These are phyloP conservation scores for Zalophus californianus DNA, from an alignment of 2,797 vertebrate genomes.

Conservation along the genomic window DNA sequence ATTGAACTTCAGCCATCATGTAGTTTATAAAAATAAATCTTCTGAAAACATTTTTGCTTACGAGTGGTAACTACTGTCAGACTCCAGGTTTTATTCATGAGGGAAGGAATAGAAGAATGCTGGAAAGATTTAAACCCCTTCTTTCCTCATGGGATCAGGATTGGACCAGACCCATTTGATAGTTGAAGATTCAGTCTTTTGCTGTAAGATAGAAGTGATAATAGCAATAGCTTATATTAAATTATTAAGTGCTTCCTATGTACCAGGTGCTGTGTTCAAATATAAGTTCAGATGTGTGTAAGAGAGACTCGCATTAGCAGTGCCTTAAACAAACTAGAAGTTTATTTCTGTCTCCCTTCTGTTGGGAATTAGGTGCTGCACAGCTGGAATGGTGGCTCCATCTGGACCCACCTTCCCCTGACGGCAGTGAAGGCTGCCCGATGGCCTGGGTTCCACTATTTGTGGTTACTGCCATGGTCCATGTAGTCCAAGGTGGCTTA, in stretches of 20 bases:
- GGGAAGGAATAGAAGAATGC: neutral
- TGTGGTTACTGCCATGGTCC: neutral
- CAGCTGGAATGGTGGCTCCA: neutral
- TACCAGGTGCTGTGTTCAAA: neutral
- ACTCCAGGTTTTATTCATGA: neutral
- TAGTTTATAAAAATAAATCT: slow-evolving; percentile 2
- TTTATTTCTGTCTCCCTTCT: neutral
- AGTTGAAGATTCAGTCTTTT: neutral
- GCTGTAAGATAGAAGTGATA: neutral
- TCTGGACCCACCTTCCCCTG: neutral
- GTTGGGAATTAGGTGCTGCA: neutral
- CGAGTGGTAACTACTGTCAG: neutral
- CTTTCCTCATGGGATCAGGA: neutral
- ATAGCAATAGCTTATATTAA: neutral
- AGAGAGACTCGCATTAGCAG: neutral
- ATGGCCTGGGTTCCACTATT: neutral
- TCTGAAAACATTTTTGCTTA: neutral
- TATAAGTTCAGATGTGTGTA: neutral
- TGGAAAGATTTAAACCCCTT: neutral
- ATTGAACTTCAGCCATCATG: neutral
- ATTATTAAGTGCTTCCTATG: neutral
- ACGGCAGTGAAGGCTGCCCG: neutral
- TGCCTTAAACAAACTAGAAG: neutral
- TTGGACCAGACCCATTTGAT: neutral
- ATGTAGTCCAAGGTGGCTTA: neutral